phyloP scores from a whole-genome alignment of 2,797 vertebrate genomes.

The Pseudochirops cupreus region DNA sequence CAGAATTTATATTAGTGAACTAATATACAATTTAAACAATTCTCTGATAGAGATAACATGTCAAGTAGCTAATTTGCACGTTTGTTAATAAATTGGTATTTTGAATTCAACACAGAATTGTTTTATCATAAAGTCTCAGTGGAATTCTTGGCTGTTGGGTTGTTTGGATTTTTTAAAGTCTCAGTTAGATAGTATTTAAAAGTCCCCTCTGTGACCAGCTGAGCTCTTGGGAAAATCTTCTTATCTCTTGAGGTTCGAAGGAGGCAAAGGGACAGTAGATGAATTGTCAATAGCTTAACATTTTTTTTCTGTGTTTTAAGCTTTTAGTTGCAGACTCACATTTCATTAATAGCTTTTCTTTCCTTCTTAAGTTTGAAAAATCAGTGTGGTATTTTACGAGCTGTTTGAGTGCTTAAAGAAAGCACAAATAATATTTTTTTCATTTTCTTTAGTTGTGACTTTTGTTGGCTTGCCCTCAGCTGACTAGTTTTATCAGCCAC shows the following conservation, averaged over 20 bases:
- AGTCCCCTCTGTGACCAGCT: background rate
- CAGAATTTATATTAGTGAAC: background rate
- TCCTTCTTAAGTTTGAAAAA: slow-evolving; percentile 4
- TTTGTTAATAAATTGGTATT: slow-evolving; percentile 17
- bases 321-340: slow-evolving; percentile 14
- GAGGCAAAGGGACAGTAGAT: background rate
- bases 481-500: background rate
- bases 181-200: background rate
- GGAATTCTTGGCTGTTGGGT: background rate
- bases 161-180: background rate
- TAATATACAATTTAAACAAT: background rate
- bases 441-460: too few relatives aligned
- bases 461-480: background rate
- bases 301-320: slow-evolving; percentile 20
- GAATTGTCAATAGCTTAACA: background rate
- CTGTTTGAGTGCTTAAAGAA: too few relatives aligned
- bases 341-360: background rate
- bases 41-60: slow-evolving; percentile 14
- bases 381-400: background rate
- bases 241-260: background rate
- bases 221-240: background rate
- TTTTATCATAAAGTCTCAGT: background rate
- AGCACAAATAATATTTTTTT: too few relatives aligned
- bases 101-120: slow-evolving; percentile 30
- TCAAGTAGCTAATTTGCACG: background rate